Conservation (phyloP, 2,797 vertebrate species). For the Rhadinocentrus ornatus region DNA sequence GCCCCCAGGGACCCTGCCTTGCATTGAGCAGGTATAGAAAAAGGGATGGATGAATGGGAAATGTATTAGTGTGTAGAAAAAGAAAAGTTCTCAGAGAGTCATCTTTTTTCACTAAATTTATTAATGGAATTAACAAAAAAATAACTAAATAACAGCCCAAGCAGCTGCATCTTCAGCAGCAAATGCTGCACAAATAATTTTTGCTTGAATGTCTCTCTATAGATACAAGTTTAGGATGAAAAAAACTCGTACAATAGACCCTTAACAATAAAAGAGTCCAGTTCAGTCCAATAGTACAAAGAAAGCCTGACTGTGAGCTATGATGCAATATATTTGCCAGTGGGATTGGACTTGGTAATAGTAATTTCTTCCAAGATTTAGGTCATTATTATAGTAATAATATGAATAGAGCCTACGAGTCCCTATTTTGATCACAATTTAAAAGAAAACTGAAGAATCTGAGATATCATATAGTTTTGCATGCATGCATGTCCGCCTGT, state of each 20-base stretch:
- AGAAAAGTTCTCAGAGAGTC: not conserved
- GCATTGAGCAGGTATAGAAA: not conserved
- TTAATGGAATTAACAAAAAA: not conserved
- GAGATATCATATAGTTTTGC: constrained; percentile 27
- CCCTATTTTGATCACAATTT: constrained; percentile 26
- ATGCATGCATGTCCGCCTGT: constrained; percentile 33
- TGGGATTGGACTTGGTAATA: not conserved
- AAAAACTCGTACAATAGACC: not conserved
- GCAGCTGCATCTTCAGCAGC: not conserved
- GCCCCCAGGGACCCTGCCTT: too few relatives aligned
- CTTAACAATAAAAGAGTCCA: not conserved
- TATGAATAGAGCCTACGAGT: not conserved
- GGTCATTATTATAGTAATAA: constrained; percentile 17
- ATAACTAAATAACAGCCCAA: not conserved
- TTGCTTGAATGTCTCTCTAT: not conserved
- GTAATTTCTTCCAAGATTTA: constrained; percentile 9
- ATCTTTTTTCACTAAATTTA: not conserved
- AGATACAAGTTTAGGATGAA: not conserved
- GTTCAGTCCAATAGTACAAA: constrained; percentile 11
- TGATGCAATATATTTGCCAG: not conserved
- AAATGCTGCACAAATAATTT: not conserved
- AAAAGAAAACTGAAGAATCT: constrained; percentile 24
- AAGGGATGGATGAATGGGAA: not conserved
- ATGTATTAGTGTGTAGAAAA: not conserved
- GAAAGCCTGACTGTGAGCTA: not conserved